A percentile compares a stretch with the other conserved stretches of the same genome.
Conservation (phyloP, 2,797 vertebrate species). For the Schizopygopsis pylzovi region DNA sequence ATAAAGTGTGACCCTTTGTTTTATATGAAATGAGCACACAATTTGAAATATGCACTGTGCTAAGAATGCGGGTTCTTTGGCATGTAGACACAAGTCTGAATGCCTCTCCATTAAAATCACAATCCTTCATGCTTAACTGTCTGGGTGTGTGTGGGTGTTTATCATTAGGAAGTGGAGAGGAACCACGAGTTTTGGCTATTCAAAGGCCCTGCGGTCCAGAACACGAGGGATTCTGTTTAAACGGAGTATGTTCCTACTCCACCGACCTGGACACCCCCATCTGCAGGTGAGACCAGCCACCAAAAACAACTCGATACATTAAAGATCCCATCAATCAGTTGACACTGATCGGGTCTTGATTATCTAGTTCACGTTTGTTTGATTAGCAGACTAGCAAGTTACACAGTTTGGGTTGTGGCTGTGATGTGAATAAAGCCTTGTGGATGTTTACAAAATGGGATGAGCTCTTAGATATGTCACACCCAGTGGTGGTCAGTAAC, state of each 20-base stretch:
- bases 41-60: neutral
- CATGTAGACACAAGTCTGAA: conserved; percentile 66
- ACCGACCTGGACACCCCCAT: conserved; percentile 66
- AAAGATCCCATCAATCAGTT: neutral
- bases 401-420: conserved; percentile 4
- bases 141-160: conserved; percentile 21
- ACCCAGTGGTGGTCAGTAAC: too few species aligned
- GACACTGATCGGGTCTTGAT: neutral
- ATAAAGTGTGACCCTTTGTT: neutral
- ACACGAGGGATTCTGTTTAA: conserved; percentile 66
- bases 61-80: conserved; percentile 10
- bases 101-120: conserved; percentile 35
- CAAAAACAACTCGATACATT: neutral
- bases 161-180: conserved; percentile 60
- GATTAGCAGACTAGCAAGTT: neutral
- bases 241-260: conserved; percentile 72
- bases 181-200: conserved; percentile 39
- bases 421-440: neutral
- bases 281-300: conserved; percentile 68
- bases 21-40: neutral
- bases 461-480: neutral
- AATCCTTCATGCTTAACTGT: neutral
- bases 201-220: conserved; percentile 63
- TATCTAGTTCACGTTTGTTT: neutral
- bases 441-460: conserved; percentile 21